Base-by-base conservation (phyloP, 2,888 invertebrate species). In the Bimastos eiseni region DNA sequence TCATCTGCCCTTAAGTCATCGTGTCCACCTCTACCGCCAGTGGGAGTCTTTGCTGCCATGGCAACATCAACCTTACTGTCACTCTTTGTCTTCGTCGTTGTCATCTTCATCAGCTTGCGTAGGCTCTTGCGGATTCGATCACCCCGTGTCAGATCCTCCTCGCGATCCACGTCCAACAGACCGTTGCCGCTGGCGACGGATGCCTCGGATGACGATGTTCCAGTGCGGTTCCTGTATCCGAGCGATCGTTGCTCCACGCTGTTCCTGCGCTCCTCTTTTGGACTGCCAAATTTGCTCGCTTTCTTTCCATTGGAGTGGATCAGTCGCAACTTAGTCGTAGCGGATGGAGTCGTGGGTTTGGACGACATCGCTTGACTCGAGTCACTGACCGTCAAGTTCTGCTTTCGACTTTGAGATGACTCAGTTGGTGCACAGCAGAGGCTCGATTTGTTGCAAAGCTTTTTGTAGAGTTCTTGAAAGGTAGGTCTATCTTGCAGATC, bases 81-180 rank as follows among this genome's bases (percentile, higher is more conserved):
- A 8, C 17, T 24, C 86, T 34, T 34, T 37, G 21, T 86, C 86
- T 37, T 37, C 34, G 33, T 84, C 21, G 84, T 84, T 36, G 30
- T 89, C 33, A 89, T 90, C 24, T 88, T 91, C 83, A 93, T 92
- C 90, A 93, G 91, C 33, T 92, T 93, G 37, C 92, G 36, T 34
- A 93, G 70, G 89, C 93, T 93, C 89, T 92, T 93, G 21, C 93
- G 90, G 33, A 93, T 91, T 89, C 92, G 93, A 38, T 90, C 90
- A 34, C 92, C 90, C 33, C 92, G 83, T 1, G 91, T 91, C 89
- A 92, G 89, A 41, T 92, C 92, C 30, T 92, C 92, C 70, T 70
- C 37, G 19, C 49, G 44, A 33, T 37, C 83, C 49, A 49, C 33
- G 34, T 89, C 49, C 89, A 49, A 37, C 17, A 37, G 17, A 33